Percentiles rank a stretch among this genome's conserved stretches.
These are phyloP conservation scores for Cylloceria caligata DNA, from an alignment of 2,888 invertebrate genomes.

Conservation along the genomic window DNA sequence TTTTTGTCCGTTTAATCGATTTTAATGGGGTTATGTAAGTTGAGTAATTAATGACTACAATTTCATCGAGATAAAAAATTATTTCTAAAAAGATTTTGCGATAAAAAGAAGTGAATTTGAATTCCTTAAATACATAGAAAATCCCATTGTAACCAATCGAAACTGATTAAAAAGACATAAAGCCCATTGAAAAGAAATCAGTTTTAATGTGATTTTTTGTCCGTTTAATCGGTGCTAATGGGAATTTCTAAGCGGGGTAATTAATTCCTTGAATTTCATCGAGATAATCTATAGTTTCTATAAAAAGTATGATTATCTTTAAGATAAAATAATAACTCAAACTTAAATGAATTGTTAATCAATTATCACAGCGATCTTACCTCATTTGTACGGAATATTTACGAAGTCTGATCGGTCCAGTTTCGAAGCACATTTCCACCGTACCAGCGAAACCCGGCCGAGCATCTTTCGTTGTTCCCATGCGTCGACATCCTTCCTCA, in stretches of 20 bases:
- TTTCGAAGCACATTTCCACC: slow-evolving; percentile 92
- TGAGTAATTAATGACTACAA: not conserved
- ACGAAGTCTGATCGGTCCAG: slow-evolving; percentile 89
- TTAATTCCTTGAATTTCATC: not conserved
- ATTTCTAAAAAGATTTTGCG: too few species aligned
- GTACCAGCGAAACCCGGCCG: slow-evolving; percentile 93
- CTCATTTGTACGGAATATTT: slow-evolving; percentile 88
- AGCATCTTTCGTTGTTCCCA: slow-evolving; percentile 84
- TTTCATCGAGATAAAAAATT: not conserved
- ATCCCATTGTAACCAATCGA: too few species aligned
- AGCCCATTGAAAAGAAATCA: too few species aligned
- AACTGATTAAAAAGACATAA: too few species aligned
- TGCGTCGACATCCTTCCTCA: slow-evolving; percentile 87
- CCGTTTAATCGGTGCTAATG: too few species aligned
- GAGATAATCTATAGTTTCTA: too few species aligned
- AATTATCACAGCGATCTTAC: slow-evolving; percentile 76
- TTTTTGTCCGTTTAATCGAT: too few species aligned
- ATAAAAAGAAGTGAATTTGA: too few species aligned
- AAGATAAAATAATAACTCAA: not conserved
- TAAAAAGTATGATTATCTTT: not conserved
- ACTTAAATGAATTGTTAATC: not conserved
- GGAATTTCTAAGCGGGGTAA: not conserved
- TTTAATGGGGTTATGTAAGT: too few species aligned
- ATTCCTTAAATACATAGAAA: too few species aligned
- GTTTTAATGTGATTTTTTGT: too few species aligned